phyloP scores from a whole-genome alignment of 2,113 vertebrate genomes.

The Neogobius melanostomus region DNA sequence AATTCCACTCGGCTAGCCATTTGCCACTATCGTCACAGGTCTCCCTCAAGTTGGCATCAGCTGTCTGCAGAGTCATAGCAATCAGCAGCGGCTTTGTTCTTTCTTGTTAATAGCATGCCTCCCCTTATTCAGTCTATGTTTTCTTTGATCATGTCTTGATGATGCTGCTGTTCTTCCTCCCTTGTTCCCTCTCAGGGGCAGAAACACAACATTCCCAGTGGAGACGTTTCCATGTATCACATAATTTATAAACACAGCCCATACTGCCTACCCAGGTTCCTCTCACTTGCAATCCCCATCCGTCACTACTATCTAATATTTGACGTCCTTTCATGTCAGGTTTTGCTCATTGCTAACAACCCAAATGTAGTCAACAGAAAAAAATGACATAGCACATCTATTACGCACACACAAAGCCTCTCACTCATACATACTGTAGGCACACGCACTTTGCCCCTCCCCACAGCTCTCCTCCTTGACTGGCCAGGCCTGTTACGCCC shows the following conservation, averaged over 20 bases:
- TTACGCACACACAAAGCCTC: constrained; percentile 6
- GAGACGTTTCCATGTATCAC: constrained; percentile 34
- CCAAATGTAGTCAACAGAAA: constrained; percentile 42
- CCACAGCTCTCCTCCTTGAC: constrained; percentile 59
- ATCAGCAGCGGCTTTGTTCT: neutral
- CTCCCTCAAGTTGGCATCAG: neutral
- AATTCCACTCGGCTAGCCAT: too few relatives aligned
- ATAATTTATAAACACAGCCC: constrained; percentile 15
- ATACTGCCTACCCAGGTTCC: constrained; percentile 8
- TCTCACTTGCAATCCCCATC: neutral
- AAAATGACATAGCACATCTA: constrained; percentile 45
- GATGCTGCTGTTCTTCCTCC: constrained; percentile 26
- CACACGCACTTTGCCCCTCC: constrained; percentile 54
- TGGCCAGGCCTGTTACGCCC: constrained; percentile 70
- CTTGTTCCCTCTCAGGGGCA: constrained; percentile 47
- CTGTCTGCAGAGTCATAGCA: neutral
- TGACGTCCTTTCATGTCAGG: constrained; percentile 31
- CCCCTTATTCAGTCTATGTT: neutral
- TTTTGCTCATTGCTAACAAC: constrained; percentile 36
- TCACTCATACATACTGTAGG: constrained; percentile 4
- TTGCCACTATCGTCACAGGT: too few relatives aligned
- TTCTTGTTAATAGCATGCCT: neutral
- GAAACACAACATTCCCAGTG: constrained; percentile 48
- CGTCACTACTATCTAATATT: neutral
- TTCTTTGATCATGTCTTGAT: constrained; percentile 47